Base-by-base conservation (phyloP, 2,888 invertebrate species). In the Agrotis clavis region DNA sequence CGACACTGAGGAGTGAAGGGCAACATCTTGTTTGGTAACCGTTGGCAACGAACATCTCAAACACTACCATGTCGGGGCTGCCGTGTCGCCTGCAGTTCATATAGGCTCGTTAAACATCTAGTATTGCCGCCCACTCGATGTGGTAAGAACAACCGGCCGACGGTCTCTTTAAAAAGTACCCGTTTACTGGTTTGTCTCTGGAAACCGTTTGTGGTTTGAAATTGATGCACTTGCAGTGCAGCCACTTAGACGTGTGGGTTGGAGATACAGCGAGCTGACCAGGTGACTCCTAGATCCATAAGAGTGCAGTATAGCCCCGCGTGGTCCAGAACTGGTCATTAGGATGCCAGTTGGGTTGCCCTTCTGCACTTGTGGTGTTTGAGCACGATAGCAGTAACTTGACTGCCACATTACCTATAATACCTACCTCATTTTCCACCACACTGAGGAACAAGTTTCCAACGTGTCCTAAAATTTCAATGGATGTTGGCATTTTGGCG, bases 361-460 rank as follows among this genome's bases (percentile, higher is more conserved):
- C 48, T 74, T 60, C 30, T 61, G 54, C 47, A n/a, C 9, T 30
- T 51, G 45, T 57, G 30, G 21, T 35, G 18, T 19, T 35, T 14
- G 45, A 62, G 62, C 14, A 48, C 14, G 7, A 56, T 47, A 57
- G 69, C 71, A 75, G 54, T 64, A 78, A 54, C 30, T 51, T 19
- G 14, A n/a, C 14, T 56, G 75, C 59, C 53, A 53, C 14, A 70
- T 9, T 51, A 59, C 25, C 53, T 64, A 13, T 25, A 62, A 30
- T 61, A 62, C 62, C 62, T 62, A 79, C 79, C 79, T 77, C 79
- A 53, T 16, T n/a, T 69, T 59, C 16, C 70, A 48, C 18, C n/a
- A n/a, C 13, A 16, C 30, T n/a, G 67, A 47, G 53, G 35, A 53
- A 63, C 30, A 35, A 25, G n/a, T 35, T 73, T 50, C 64, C 41